These are phyloP conservation scores for Enteromius mattozi DNA, from an alignment of 2,797 vertebrate species.

Conservation along the genomic window DNA sequence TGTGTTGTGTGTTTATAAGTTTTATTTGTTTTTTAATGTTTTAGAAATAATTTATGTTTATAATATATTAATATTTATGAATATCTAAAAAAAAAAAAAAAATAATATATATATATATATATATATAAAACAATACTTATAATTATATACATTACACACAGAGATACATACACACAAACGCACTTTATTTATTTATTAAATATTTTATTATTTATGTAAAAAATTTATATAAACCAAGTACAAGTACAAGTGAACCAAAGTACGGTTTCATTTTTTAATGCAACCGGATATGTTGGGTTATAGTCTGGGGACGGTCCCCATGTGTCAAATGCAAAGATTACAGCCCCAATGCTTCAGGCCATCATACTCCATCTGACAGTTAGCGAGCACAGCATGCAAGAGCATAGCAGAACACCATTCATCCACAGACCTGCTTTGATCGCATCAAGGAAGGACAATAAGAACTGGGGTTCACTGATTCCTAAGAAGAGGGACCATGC, in stretches of 20 bases:
- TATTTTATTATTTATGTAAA: not conserved
- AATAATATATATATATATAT: too few species aligned
- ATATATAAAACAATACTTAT: too few species aligned
- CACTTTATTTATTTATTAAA: not conserved
- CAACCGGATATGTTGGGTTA: not conserved
- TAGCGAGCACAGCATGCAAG: not conserved
- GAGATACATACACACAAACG: too few species aligned
- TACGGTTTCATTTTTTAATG: not conserved
- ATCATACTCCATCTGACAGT: not conserved
- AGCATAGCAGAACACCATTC: not conserved
- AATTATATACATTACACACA: too few species aligned
- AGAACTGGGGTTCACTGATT: not conserved
- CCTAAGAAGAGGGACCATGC: constrained; percentile 8
- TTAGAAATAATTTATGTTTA: too few species aligned
- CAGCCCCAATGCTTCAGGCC: not conserved
- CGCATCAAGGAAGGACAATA: not conserved
- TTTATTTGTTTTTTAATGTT: too few species aligned
- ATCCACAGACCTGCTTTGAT: not conserved
- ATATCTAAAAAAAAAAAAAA: too few species aligned
- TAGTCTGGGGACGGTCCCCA: not conserved
- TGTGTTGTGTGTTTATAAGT: too few species aligned
- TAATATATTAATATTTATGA: too few species aligned
- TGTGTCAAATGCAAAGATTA: not conserved
- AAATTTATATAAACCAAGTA: not conserved
- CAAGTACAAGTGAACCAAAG: not conserved